Evolutionary conservation across 2,797 vertebrate species (phyloP), one percentile per base, ranked within the genome.

Genomic region (Coluber constrictor): DNA sequence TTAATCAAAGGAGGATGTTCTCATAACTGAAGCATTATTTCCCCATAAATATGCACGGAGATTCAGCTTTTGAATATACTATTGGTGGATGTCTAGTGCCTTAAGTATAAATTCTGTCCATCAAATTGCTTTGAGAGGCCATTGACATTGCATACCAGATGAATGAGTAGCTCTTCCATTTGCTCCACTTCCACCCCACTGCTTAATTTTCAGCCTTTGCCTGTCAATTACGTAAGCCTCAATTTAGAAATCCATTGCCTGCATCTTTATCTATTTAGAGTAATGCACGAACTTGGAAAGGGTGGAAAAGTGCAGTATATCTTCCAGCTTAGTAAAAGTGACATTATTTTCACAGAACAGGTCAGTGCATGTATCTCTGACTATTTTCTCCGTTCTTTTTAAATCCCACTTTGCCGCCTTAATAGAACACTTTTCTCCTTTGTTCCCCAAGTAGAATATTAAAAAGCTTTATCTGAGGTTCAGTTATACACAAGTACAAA

Each of bases 401-500:
- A 91, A 93, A 90, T 74, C 92, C 43, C 0, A 0, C 86, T 93
- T 79, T 90, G 56, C 91, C 29, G 43, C 79, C 27, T 27, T 92
- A 61, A 93, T 23, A 60, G 86, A 91, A 91, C 88, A 93, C 18
- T 9, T 4, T 32, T 94, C 16, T 47, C 7, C 54, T 92, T 29
- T 90, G 47, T 93, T 94, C 83, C 89, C 25, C 55, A 86, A 2
- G 2, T 3, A 1, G 93, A 87, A 90, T 87, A 83, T 18, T 91
- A 23, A 0, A 59, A 92, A 94, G 4, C 74, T 92, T 94, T 93
- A 55, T 92, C 86, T 87, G 91, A 92, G n/a, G 0, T 3, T 92
- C 3, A 79, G 37, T 12, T 87, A 95, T 92, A 83, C 87, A 0
- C 59, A 57, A 27, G 0, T 60, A n/a, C 66, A 86, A 95, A 94